Evolutionary conservation across 92 coral and sea anemone species (phyloP).

Genomic region (Porites rus): DNA sequence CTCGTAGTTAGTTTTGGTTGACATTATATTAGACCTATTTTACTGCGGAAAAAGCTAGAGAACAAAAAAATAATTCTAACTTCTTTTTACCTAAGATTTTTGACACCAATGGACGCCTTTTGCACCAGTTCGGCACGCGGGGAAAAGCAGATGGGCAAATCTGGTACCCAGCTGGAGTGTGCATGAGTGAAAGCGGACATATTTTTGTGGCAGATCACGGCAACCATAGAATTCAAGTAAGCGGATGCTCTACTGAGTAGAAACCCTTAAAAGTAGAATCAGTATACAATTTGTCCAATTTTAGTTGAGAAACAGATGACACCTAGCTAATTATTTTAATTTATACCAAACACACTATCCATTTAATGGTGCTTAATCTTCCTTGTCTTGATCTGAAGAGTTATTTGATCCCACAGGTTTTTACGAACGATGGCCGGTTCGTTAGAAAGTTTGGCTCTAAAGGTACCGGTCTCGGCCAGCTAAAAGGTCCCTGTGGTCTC

Average conservation of each 20-base stretch:
- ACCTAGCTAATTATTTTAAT: too few species aligned
- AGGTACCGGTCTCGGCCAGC: conserved; percentile 79
- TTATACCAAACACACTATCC: background rate
- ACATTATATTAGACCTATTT: too few species aligned
- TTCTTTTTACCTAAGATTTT: conserved; percentile 50
- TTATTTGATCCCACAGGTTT: conserved; percentile 53
- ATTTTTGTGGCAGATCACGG: conserved; percentile 90
- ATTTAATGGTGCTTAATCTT: background rate
- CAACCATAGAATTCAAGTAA: conserved; percentile 87
- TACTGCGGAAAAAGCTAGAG: background rate
- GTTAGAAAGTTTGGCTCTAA: conserved; percentile 82
- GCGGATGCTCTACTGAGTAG: background rate
- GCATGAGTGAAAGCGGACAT: conserved; percentile 60
- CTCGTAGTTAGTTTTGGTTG: too few species aligned
- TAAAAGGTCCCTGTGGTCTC: conserved; percentile 88
- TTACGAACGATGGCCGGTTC: conserved; percentile 76
- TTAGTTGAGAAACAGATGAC: background rate
- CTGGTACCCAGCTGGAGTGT: conserved; percentile 95
- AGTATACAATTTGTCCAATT: background rate
- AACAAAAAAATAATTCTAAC: background rate
- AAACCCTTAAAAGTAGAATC: background rate
- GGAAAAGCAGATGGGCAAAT: conserved; percentile 90
- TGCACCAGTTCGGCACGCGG: conserved; percentile 85
- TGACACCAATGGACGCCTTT: conserved; percentile 68
- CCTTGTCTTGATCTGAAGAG: background rate